phyloP scores from a whole-genome alignment of 2,888 invertebrate genomes.

The Lacanobia oleracea region DNA sequence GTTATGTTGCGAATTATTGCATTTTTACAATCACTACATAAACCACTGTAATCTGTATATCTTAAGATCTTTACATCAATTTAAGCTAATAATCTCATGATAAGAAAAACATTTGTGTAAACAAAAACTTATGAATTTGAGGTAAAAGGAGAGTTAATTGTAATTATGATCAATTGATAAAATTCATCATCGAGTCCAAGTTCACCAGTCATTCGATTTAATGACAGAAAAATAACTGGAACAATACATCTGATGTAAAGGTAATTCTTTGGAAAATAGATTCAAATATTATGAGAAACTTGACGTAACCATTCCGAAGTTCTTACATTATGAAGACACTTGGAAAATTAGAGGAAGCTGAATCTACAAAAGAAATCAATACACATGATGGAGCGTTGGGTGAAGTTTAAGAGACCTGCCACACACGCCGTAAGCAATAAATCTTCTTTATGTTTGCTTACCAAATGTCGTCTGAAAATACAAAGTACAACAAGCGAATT shows the following conservation, averaged over 20 bases:
- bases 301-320: constrained; percentile 33
- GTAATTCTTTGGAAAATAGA: neutral
- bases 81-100: neutral
- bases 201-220: neutral
- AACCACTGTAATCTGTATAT: constrained; percentile 34
- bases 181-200: neutral
- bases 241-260: neutral
- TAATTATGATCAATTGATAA: constrained; percentile 16
- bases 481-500: constrained; percentile 80
- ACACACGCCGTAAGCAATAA: constrained; percentile 85
- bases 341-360: constrained; percentile 46
- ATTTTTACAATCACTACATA: constrained; percentile 45
- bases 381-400: constrained; percentile 71
- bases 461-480: constrained; percentile 82
- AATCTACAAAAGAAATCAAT: constrained; percentile 69
- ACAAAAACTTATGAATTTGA: neutral
- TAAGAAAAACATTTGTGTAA: constrained; percentile 9
- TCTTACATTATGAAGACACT: constrained; percentile 35
- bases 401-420: constrained; percentile 74
- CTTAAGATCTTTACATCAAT: constrained; percentile 22
- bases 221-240: neutral
- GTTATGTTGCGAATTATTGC: constrained; percentile 47
- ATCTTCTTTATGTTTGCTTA: constrained; percentile 86
- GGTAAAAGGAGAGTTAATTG: neutral
- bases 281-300: constrained; percentile 9